phyloP scores from a whole-genome alignment of 2,113 vertebrate species.

The Myrmecobius fasciatus region DNA sequence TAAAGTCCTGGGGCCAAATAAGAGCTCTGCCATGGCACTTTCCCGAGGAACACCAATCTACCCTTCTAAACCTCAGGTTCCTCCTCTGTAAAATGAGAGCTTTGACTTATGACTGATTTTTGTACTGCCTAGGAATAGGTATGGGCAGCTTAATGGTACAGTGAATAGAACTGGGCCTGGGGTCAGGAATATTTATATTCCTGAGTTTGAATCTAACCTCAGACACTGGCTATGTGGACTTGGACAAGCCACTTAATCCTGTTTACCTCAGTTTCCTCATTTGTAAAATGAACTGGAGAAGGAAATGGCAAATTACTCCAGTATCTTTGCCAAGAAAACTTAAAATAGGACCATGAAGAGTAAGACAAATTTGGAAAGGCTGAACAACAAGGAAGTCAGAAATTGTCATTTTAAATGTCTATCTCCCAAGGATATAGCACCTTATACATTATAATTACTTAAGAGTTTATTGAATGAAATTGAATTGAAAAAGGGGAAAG shows the following conservation, averaged over 20 bases:
- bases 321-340: neutral
- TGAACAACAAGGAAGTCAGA: neutral
- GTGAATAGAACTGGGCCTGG: too few relatives aligned
- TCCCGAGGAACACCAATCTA: neutral
- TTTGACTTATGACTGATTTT: neutral
- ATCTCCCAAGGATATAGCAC: neutral
- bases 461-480: neutral
- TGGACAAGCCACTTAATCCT: neutral
- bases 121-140: neutral
- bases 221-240: rapidly evolving
- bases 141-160: neutral
- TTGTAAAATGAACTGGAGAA: neutral
- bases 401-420: neutral
- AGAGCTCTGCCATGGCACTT: neutral
- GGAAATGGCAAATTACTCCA: neutral
- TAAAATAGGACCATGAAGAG: neutral
- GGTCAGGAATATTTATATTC: neutral
- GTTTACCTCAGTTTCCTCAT: neutral
- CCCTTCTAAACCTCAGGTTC: neutral
- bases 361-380: neutral
- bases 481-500: neutral
- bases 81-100: neutral
- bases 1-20: neutral
- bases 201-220: neutral
- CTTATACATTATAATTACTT: neutral